Base-by-base conservation (phyloP, 2,113 vertebrate genomes). In the Coregonus clupeaformis region DNA sequence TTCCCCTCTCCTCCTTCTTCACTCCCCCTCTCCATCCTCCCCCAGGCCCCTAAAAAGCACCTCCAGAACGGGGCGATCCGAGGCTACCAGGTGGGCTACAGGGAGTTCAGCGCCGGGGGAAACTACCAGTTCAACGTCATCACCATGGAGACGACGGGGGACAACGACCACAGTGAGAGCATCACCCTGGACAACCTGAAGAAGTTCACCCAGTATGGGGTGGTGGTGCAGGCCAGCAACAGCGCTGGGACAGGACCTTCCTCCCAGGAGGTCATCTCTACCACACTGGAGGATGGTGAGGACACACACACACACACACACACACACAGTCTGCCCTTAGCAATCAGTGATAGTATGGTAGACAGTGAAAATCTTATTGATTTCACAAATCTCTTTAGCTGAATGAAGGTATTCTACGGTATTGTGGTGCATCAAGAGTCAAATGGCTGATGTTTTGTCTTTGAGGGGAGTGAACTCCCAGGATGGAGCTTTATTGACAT, bases 51-150 rank as follows among this genome's bases (percentile, higher is more conserved):
- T 16, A 96, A 96, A 91, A 98, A 96, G 80, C 97, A 99, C 45
- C 89, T 99, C 67, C 97, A 98, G 89, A 99, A 99, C 0, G 98
- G 98, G 2, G 95, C 97, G 57, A 99, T 99, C 90, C 92, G 93
- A 2, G 97, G 98, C 52, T 99, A 99, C 91, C 97, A 99, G 88
- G 97, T 98, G 25, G 97, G 98, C 57, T 99, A 98, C 84, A 93
- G 97, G 36, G 97, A 99, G 76, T 98, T 97, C 94, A 98, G 97
- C 77, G 94, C 95, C 0, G 97, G 97, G 0, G 97, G 97, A 14
- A 99, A 97, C 80, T 98, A 97, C 90, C 97, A 99, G 85, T 99
- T 99, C 91, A 97, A 96, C 78, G 97, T 99, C 71, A 95, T 98
- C 92, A 98, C 94, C 11, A 93, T 98, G 14, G 98, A 99, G 90